Evolutionary conservation across 2,113 vertebrate species (phyloP).

Genomic region (Spea bombifrons): DNA sequence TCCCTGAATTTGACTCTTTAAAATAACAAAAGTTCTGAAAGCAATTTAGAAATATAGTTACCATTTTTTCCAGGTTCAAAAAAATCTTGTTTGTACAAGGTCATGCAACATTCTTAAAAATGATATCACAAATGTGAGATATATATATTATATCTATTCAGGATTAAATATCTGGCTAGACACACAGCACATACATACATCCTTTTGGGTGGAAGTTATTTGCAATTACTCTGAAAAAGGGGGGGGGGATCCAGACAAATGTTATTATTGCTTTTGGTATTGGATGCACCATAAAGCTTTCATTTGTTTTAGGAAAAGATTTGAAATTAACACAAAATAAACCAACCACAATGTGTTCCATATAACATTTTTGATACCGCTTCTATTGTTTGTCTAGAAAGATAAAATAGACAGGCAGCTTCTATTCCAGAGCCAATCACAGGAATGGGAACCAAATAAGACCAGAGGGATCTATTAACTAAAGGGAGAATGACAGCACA

Average conservation of each 20-base stretch:
- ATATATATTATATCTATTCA: too few species aligned
- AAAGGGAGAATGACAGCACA: too few species aligned
- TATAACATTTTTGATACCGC: slow-evolving; percentile 10
- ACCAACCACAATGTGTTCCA: slow-evolving; percentile 51
- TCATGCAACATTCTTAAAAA: slow-evolving; percentile 64
- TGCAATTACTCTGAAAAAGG: slow-evolving; percentile 49
- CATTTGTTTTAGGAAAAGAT: slow-evolving; percentile 3
- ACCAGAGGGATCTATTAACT: too few species aligned
- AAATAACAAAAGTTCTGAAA: slow-evolving; percentile 63
- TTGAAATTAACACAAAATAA: slow-evolving; percentile 48
- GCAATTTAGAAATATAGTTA: slow-evolving; percentile 70
- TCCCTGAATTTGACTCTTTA: slow-evolving; percentile 70
- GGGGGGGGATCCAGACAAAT: slow-evolving; percentile 56
- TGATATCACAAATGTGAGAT: slow-evolving; percentile 54
- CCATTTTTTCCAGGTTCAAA: slow-evolving; percentile 52
- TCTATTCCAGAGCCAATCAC: too few species aligned
- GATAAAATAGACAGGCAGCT: too few species aligned
- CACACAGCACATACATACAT: slow-evolving; percentile 56
- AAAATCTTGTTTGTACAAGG: slow-evolving; percentile 55
- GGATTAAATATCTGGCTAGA: too few species aligned
- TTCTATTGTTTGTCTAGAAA: too few species aligned
- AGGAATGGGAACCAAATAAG: too few species aligned
- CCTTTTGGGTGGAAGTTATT: slow-evolving; percentile 56
- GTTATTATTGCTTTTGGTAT: slow-evolving; percentile 69
- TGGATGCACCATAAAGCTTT: slow-evolving; percentile 52